These are phyloP conservation scores for Hydroisotoma schaefferi DNA, from an alignment of 2,888 invertebrate genomes.

Conservation along the genomic window DNA sequence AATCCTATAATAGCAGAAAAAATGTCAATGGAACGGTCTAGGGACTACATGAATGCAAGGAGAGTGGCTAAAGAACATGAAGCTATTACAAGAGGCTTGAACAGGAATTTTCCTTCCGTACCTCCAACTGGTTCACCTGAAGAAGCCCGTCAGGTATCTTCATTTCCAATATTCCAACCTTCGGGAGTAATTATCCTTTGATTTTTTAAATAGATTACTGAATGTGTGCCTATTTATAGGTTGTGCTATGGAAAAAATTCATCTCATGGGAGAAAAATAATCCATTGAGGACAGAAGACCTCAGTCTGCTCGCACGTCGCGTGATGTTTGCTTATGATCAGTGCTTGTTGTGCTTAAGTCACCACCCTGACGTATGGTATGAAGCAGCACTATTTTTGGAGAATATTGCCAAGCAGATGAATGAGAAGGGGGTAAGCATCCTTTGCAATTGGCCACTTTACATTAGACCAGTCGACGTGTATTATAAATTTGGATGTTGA, in stretches of 20 bases:
- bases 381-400: slow-evolving; percentile 97
- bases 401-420: slow-evolving; percentile 85
- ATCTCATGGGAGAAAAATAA: slow-evolving; percentile 96
- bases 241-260: slow-evolving; percentile 98
- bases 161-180: background rate
- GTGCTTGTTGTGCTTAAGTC: slow-evolving; percentile 89
- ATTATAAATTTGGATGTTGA: slow-evolving; percentile 14
- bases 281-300: slow-evolving; percentile 93
- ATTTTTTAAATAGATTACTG: too few relatives aligned
- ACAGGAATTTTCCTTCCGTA: slow-evolving; percentile 90
- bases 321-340: slow-evolving; percentile 99
- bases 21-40: slow-evolving; percentile 92
- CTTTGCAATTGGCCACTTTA: too few relatives aligned
- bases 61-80: slow-evolving; percentile 95
- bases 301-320: slow-evolving; percentile 82
- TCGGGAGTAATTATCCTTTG: background rate
- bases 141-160: slow-evolving; percentile 80
- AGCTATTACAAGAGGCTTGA: slow-evolving; percentile 88
- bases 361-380: slow-evolving; percentile 98
- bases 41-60: slow-evolving; percentile 96
- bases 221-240: slow-evolving; percentile 60
- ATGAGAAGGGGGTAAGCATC: slow-evolving; percentile 83
- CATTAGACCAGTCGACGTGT: too few relatives aligned
- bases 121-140: slow-evolving; percentile 90
- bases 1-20: slow-evolving; percentile 89